Evolutionary conservation across 2,888 invertebrate species (phyloP), one percentile per base, ranked within the genome.

Genomic region (Tanaodytes sp.): DNA sequence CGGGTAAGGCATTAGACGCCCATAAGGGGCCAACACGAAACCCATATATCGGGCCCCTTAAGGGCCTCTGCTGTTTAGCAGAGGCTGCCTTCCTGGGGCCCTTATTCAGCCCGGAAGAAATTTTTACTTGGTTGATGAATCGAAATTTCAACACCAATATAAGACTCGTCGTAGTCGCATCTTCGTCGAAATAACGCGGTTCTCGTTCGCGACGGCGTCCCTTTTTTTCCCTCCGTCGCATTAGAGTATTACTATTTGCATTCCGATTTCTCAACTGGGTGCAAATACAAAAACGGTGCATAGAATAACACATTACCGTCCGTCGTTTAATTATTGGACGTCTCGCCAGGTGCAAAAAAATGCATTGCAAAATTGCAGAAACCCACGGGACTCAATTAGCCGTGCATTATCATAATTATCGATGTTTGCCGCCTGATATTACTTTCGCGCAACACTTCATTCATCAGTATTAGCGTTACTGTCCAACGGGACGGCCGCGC

Each of bases 401-500:
- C 36, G 33, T 16, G 4, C 18, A 54, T 54, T 64, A 42, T 27
- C 20, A 30, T 57, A 57, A 57, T 57, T 55, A 51, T 27, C 37
- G 27, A 45, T 48, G 39, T 64, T 64, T 43, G 37, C 19, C 16
- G 37, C 33, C 18, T 15, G 33, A 48, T 40, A 46, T 31, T 46
- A 36, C n/a, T 23, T 14, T 12, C 15, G 54, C 42, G 48, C 45
- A 55, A 27, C 42, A 55, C 55, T 49, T 63, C 42, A 40, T 63
- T 63, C 33, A 39, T 61, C 51, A 54, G 54, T 54, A 62, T 39
- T 37, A 59, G 16, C 20, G n/a, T n/a, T 6, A 48, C 51, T 51
- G 40, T 30, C 19, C 19, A 19, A 42, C 31, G 3, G 15, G 27
- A 9, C 27, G 27, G 18, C 3, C 19, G 11, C 20, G 9, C 1